Evolutionary conservation across 2,888 invertebrate species (phyloP).

Genomic region (Brachyopa scutellaris): DNA sequence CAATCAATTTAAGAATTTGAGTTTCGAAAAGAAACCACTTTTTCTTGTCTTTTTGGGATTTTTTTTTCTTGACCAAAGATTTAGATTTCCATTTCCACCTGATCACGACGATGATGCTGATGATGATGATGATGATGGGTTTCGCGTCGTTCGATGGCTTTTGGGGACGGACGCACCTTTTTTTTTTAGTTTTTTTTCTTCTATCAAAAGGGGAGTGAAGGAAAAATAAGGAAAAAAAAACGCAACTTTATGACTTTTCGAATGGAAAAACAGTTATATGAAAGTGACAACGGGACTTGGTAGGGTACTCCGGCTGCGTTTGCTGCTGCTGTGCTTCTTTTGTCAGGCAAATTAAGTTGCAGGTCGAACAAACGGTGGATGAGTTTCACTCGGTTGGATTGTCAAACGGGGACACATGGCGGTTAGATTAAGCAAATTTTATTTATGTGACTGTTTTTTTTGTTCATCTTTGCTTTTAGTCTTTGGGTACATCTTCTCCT

Average conservation of each 20-base stretch:
- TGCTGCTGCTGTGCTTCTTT: conserved; percentile 30
- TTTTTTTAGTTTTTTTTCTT: conserved; percentile 6
- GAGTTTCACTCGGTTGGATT: conserved; percentile 57
- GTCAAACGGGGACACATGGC: conserved; percentile 32
- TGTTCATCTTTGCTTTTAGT: too few species aligned
- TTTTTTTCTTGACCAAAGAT: conserved; percentile 28
- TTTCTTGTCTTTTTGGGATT: conserved; percentile 47
- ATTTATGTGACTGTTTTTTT: conserved; percentile 64
- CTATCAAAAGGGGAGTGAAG: background rate
- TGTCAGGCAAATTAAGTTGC: conserved; percentile 68
- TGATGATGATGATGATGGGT: conserved; percentile 64
- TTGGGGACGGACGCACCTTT: conserved; percentile 65
- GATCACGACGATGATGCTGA: conserved; percentile 63
- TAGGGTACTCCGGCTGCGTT: conserved; percentile 35
- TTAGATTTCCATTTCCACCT: conserved; percentile 72
- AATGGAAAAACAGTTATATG: conserved; percentile 70
- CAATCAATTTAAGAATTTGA: conserved; percentile 71
- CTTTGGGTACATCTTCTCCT: too few species aligned
- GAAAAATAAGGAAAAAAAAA: background rate
- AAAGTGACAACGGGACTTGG: conserved; percentile 73
- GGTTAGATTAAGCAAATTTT: conserved; percentile 61
- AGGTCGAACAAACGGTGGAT: conserved; percentile 53
- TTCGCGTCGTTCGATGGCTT: conserved; percentile 57
- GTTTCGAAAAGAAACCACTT: conserved; percentile 70
- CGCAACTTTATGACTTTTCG: conserved; percentile 63